phyloP scores from a whole-genome alignment of 2,888 invertebrate species.

The Heteromyza rotundicornis region DNA sequence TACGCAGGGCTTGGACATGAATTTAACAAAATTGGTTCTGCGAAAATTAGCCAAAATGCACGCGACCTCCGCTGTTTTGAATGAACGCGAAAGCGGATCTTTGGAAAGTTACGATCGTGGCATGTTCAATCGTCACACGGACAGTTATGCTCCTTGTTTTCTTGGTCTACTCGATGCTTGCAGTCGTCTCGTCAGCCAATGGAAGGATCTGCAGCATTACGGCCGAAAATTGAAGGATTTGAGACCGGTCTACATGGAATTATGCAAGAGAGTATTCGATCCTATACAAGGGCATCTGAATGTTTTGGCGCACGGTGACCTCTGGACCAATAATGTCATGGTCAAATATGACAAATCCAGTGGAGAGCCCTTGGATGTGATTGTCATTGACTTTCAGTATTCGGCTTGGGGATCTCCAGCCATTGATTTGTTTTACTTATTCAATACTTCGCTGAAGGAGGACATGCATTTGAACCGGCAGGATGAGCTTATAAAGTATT shows the following conservation, averaged over 20 bases:
- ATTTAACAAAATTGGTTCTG: slow-evolving; percentile 59
- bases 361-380: slow-evolving; percentile 47
- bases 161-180: slow-evolving; percentile 53
- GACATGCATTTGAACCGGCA: slow-evolving; percentile 51
- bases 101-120: slow-evolving; percentile 55
- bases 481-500: slow-evolving; percentile 54
- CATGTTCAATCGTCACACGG: slow-evolving; percentile 57
- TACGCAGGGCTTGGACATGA: slow-evolving; percentile 58
- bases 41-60: slow-evolving; percentile 64
- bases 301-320: slow-evolving; percentile 58
- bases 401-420: slow-evolving; percentile 61
- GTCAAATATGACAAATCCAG: slow-evolving; percentile 48
- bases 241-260: slow-evolving; percentile 50
- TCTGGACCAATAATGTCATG: slow-evolving; percentile 60
- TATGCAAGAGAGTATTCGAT: slow-evolving; percentile 53
- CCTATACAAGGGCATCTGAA: slow-evolving; percentile 45
- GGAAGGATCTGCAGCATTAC: slow-evolving; percentile 49
- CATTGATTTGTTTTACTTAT: slow-evolving; percentile 57
- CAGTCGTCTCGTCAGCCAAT: slow-evolving; percentile 43
- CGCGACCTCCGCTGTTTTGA: slow-evolving; percentile 64
- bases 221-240: slow-evolving; percentile 49
- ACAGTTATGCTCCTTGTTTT: slow-evolving; percentile 50
- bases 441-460: slow-evolving; percentile 55
- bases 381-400: slow-evolving; percentile 60
- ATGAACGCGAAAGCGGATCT: slow-evolving; percentile 51